phyloP scores from a whole-genome alignment of 1,140 invertebrate genomes.

The Ips typographus region DNA sequence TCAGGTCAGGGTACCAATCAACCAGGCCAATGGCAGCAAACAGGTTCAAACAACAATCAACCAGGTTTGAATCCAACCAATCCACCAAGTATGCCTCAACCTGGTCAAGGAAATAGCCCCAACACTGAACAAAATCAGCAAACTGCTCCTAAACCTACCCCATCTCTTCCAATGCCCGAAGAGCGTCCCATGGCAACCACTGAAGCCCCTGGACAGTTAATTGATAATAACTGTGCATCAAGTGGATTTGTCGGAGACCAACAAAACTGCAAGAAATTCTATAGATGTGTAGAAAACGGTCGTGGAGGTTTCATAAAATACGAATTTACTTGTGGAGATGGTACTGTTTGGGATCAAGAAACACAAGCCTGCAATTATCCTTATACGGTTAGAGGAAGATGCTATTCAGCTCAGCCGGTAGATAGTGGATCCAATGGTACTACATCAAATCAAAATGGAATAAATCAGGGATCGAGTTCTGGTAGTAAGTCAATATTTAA shows the following conservation, averaged over 20 bases:
- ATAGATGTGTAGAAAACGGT: constrained; percentile 64
- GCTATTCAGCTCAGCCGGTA: constrained; percentile 7
- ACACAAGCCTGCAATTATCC: constrained; percentile 63
- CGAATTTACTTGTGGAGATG: constrained; percentile 64
- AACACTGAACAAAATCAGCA: constrained; percentile 1
- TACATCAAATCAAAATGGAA: constrained; percentile 17
- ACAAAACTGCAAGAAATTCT: constrained; percentile 67
- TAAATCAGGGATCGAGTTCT: neutral
- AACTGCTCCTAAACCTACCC: constrained; percentile 9
- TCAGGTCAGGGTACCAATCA: neutral
- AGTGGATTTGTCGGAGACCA: constrained; percentile 53
- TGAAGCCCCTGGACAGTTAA: constrained; percentile 30
- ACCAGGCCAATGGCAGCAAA: constrained; percentile 14
- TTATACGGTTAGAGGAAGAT: constrained; percentile 47
- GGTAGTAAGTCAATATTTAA: no score
- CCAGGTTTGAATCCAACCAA: neutral
- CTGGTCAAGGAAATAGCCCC: neutral
- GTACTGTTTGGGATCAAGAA: constrained; percentile 64
- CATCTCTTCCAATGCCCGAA: neutral
- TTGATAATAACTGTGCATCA: constrained; percentile 29
- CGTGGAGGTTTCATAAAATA: constrained; percentile 57
- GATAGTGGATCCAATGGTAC: neutral
- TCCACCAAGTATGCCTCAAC: neutral
- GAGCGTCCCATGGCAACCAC: constrained; percentile 1
- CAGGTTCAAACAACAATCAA: constrained; percentile 8